Conservation (phyloP, 1,140 invertebrate species). For the Cheumatopsyche charites region DNA sequence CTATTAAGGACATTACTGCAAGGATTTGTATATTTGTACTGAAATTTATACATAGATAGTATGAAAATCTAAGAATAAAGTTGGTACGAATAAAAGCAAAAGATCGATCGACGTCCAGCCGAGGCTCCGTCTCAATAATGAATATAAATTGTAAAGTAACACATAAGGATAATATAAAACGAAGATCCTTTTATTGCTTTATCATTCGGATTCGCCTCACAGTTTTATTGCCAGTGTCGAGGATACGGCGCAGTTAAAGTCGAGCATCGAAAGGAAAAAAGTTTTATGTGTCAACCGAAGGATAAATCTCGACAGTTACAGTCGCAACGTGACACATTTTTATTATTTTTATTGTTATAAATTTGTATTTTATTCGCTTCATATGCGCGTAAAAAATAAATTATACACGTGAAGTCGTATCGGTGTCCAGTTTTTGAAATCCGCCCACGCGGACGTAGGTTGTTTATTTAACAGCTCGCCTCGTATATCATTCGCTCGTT, state of each 20-base stretch:
- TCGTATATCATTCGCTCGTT: neutral
- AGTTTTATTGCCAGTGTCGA: constrained; percentile 3
- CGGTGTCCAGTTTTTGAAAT: constrained; percentile 18
- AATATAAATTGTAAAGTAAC: constrained; percentile 15
- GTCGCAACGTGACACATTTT: constrained; percentile 7
- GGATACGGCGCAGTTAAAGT: neutral
- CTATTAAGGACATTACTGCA: no score
- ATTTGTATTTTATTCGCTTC: no score
- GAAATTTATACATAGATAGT: no score
- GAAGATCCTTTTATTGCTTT: constrained; percentile 17
- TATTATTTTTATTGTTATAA: no score
- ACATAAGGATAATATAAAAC: neutral
- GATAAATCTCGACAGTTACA: constrained; percentile 20
- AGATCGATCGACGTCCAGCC: no score
- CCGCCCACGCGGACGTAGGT: constrained; percentile 11
- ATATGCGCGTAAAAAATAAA: no score
- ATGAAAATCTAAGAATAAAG: no score
- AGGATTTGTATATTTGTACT: no score
- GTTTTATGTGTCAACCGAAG: constrained; percentile 10
- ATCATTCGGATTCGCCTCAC: constrained; percentile 11
- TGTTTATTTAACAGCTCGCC: constrained; percentile 3
- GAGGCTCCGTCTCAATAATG: neutral
- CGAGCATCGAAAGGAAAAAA: constrained; percentile 1
- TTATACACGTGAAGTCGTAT: no score
- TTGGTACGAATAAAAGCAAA: no score